phyloP scores from a whole-genome alignment of 2,888 invertebrate genomes.

The Dasysyrphus albostriatus region DNA sequence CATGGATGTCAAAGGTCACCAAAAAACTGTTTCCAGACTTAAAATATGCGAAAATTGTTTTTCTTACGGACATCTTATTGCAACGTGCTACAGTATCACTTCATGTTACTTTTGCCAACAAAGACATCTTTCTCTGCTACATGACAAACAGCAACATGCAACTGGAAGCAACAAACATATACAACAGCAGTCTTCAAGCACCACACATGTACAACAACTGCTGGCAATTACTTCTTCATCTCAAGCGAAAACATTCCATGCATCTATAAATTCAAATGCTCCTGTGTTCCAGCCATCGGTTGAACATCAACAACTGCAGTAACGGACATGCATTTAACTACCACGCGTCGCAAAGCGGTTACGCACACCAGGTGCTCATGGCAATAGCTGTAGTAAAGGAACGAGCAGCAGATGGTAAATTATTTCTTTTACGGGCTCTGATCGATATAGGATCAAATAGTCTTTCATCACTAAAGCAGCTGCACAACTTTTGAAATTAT shows the following conservation, averaged over 20 bases:
- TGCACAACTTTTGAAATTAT: neutral
- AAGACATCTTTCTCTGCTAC: neutral
- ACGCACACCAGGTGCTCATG: neutral
- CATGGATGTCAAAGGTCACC: neutral
- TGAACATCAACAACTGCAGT: neutral
- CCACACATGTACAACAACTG: neutral
- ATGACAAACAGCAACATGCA: neutral
- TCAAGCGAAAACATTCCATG: neutral
- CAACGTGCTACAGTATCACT: neutral
- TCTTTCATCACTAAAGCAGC: conserved; percentile 12
- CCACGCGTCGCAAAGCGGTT: neutral
- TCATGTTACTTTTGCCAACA: neutral
- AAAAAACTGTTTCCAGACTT: neutral
- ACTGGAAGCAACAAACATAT: conserved; percentile 1
- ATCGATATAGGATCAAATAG: conserved; percentile 14
- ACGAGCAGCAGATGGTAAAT: neutral
- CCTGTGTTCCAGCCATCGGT: neutral
- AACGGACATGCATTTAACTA: neutral
- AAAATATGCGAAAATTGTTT: conserved; percentile 1
- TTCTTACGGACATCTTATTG: neutral
- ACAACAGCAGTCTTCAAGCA: conserved; percentile 1
- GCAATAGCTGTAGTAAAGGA: conserved; percentile 7
- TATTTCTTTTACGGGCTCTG: conserved; percentile 1
- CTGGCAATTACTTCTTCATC: neutral
- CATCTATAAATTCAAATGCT: neutral